Evolutionary conservation across 2,888 invertebrate species (phyloP), one percentile per base, ranked within the genome.

Genomic region (Meiosimyza decipiens): DNA sequence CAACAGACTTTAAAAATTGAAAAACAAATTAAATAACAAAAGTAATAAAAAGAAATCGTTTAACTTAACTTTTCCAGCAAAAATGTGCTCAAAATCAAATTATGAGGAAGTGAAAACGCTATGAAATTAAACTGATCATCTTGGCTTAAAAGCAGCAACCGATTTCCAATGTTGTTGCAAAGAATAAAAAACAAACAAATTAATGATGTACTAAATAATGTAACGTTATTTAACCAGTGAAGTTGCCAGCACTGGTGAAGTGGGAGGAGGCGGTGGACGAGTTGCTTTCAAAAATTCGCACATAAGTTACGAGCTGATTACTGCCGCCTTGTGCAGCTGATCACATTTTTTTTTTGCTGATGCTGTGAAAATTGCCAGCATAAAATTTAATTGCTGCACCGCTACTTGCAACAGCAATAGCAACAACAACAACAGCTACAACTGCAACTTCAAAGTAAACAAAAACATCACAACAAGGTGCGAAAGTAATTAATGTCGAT

Each of bases 401-500:
- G 51, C 64, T 67, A 67, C 55, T 67, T 40, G 55, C 13, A 47
- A 40, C 50, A 51, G 51, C 51, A 15, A 28, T 2, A 33, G 2
- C 22, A 22, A 22, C 22, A 22, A 22, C 54, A 66, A n/a, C 66
- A 66, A 40, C 54, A 52, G 33, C 40, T 40, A 54, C 51, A 65
- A 13, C 51, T n/a, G 54, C 52, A 66, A 18, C 47, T 47, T 7
- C 49, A 62, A 62, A 65, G 12, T 22, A 28, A 52, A 12, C 52
- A 66, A 52, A 22, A n/a, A 18, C 18, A 64, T 18, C 70, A n/a
- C 62, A 71, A 72, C 67, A 68, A 72, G 72, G 63, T 72, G 67
- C 72, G 67, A 72, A 72, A 67, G 55, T 68, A 68, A 68, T 67
- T 72, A 72, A 72, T 68, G 68, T 22, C 71, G 54, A 52, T 71